phyloP scores from a whole-genome alignment of 1,140 invertebrate species.

The Heterodera schachtii region DNA sequence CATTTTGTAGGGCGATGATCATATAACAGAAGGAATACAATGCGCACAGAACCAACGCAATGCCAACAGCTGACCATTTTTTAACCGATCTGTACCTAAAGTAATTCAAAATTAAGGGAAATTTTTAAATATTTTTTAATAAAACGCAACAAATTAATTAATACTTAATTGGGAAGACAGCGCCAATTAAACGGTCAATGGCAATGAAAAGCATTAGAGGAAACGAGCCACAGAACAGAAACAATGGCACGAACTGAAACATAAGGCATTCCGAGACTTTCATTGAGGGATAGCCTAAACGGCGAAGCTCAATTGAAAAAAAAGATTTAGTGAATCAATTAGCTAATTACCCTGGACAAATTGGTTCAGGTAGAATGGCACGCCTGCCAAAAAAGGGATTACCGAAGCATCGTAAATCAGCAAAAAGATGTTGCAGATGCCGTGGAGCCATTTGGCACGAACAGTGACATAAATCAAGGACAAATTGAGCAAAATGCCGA shows the following conservation, averaged over 20 bases:
- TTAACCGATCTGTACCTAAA: background rate
- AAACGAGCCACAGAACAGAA: conserved; percentile 22
- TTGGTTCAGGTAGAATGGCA: conserved; percentile 5
- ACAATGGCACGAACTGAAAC: conserved; percentile 6
- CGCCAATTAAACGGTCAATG: conserved; percentile 21
- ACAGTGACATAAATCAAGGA: conserved; percentile 20
- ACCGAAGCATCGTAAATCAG: conserved; percentile 21
- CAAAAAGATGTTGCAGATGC: conserved; percentile 20
- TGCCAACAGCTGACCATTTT: background rate
- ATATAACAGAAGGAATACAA: background rate
- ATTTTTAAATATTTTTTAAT: no score
- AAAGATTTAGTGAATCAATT: background rate
- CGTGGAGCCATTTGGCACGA: conserved; percentile 24
- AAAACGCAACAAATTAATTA: background rate
- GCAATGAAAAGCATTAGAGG: conserved; percentile 20
- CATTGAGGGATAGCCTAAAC: background rate
- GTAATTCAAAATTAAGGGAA: no score
- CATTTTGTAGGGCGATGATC: background rate
- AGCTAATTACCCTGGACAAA: background rate
- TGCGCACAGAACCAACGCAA: background rate
- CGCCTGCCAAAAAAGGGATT: conserved; percentile 10
- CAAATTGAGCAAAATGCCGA: conserved; percentile 14
- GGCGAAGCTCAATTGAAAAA: no score
- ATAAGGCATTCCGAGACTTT: background rate
- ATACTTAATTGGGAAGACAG: conserved; percentile 11